Evolutionary conservation across 2,113 vertebrate species (phyloP).

Genomic region (Scortum barcoo): DNA sequence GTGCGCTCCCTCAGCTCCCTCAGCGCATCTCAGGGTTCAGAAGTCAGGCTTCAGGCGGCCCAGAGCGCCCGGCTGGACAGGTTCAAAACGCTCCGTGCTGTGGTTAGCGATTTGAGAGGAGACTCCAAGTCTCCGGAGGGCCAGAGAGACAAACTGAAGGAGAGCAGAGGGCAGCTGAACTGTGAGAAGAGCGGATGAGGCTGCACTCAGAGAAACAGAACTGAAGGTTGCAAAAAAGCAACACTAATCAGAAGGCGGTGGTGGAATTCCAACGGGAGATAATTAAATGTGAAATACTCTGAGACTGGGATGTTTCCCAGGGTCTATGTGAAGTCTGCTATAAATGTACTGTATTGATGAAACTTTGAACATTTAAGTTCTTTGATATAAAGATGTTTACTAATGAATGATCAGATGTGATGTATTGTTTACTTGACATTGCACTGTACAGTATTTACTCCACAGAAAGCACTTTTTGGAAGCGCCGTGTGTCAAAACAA

Average conservation of each 20-base stretch:
- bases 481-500: constrained; percentile 60
- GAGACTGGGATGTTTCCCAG: constrained; percentile 53
- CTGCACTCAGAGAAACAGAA: constrained; percentile 24
- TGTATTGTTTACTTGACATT: constrained; percentile 80
- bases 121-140: constrained; percentile 66
- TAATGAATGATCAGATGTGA: constrained; percentile 80
- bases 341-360: constrained; percentile 80
- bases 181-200: constrained; percentile 79
- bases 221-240: constrained; percentile 51
- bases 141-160: constrained; percentile 75
- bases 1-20: constrained; percentile 88
- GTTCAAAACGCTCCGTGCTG: constrained; percentile 77
- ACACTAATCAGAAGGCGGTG: constrained; percentile 43
- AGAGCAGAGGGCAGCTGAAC: constrained; percentile 76
- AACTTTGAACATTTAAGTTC: constrained; percentile 72
- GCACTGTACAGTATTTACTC: constrained; percentile 79
- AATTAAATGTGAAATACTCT: constrained; percentile 72
- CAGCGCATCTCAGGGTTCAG: constrained; percentile 76
- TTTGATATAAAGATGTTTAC: constrained; percentile 81
- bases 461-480: constrained; percentile 70
- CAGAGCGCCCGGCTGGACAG: constrained; percentile 69
- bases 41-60: constrained; percentile 68
- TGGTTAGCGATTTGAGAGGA: constrained; percentile 75
- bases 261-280: constrained; percentile 70
- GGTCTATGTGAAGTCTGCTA: constrained; percentile 71